Conservation (phyloP, 2,797 vertebrate species). For the Onychomys torridus region DNA sequence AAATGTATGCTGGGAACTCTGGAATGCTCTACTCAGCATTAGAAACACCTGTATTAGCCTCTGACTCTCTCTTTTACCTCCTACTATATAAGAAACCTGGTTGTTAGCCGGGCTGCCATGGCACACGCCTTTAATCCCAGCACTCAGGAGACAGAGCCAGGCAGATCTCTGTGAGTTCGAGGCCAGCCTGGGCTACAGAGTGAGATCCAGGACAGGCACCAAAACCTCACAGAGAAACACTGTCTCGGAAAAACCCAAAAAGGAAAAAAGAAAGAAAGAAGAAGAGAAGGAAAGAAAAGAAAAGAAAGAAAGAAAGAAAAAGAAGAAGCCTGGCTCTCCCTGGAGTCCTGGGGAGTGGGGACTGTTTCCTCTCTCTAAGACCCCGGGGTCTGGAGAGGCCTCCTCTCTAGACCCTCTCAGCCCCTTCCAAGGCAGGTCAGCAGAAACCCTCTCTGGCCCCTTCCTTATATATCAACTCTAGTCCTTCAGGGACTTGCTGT, state of each 20-base stretch:
- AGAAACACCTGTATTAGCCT: not conserved
- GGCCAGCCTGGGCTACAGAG: too few relatives aligned
- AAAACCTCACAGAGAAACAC: too few relatives aligned
- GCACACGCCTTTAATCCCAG: too few relatives aligned
- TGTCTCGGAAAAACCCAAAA: too few relatives aligned
- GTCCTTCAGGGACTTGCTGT: too few relatives aligned
- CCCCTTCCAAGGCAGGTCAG: not conserved
- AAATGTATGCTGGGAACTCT: not conserved
- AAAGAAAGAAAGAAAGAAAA: too few relatives aligned
- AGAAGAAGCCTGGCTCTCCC: not conserved
- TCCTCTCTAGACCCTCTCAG: not conserved
- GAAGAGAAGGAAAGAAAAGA: too few relatives aligned
- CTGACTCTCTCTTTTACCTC: fast-evolving
- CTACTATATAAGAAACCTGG: not conserved
- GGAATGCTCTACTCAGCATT: fast-evolving
- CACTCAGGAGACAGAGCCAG: too few relatives aligned
- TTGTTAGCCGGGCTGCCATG: too few relatives aligned
- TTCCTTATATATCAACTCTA: not conserved
- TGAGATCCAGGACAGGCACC: too few relatives aligned
- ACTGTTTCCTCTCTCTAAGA: not conserved
- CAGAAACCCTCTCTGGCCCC: not conserved
- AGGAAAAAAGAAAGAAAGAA: too few relatives aligned
- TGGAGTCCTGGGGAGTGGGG: not conserved
- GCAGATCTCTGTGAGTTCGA: too few relatives aligned
- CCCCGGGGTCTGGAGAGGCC: not conserved